phyloP scores from a whole-genome alignment of 2,113 vertebrate species.

The Myxocyprinus asiaticus region DNA sequence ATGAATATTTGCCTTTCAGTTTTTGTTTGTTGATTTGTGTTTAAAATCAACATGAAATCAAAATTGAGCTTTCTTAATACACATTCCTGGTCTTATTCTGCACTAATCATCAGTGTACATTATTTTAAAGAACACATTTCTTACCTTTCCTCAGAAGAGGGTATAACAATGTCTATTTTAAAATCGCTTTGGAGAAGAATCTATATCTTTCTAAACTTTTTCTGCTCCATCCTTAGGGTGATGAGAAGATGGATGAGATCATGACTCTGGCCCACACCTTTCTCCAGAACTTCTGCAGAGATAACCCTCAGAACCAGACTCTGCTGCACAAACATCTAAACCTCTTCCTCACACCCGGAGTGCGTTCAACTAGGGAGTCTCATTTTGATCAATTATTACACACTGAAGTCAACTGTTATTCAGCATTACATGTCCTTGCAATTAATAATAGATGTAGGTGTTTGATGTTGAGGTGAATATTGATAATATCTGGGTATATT shows the following conservation, averaged over 20 bases:
- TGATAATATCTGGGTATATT: neutral
- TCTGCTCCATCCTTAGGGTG: slow-evolving; percentile 73
- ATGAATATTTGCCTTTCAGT: too few relatives aligned
- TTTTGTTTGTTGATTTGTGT: too few relatives aligned
- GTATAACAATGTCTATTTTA: too few relatives aligned
- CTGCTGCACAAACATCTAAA: slow-evolving; percentile 95
- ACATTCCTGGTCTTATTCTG: too few relatives aligned
- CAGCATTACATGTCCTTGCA: too few relatives aligned
- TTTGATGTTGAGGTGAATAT: neutral
- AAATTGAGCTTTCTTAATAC: too few relatives aligned
- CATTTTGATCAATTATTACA: neutral
- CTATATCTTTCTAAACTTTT: neutral
- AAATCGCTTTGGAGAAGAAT: neutral
- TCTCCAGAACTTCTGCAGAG: slow-evolving; percentile 94
- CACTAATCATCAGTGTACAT: too few relatives aligned
- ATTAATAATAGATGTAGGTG: too few relatives aligned
- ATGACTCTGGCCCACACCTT: slow-evolving; percentile 93
- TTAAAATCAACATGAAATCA: too few relatives aligned
- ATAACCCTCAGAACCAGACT: slow-evolving; percentile 93
- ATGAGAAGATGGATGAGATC: slow-evolving; percentile 95
- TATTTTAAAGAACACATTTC: too few relatives aligned
- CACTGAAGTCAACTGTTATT: too few relatives aligned
- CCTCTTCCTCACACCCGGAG: slow-evolving; percentile 94
- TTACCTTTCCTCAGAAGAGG: too few relatives aligned
- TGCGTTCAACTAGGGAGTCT: slow-evolving; percentile 61